A percentile compares a stretch with the other conserved stretches of the same genome.
Conservation (phyloP, 2,113 vertebrate genomes). For the Oncorhynchus tshawytscha region DNA sequence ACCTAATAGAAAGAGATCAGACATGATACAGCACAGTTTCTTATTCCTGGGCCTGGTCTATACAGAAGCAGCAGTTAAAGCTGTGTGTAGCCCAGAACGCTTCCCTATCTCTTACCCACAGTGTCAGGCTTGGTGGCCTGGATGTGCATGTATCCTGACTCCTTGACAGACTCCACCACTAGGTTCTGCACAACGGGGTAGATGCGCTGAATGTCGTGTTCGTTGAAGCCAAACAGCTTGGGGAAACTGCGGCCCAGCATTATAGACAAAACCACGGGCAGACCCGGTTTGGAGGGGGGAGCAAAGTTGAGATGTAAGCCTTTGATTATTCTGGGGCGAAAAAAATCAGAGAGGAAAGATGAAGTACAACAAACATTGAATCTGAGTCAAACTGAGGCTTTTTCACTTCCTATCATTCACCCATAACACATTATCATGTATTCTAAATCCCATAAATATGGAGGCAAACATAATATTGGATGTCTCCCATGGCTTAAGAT, state of each 20-base stretch:
- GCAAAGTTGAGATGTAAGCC: constrained; percentile 82
- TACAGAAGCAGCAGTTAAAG: not conserved
- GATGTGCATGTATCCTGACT: constrained; percentile 86
- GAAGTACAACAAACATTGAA: too few species aligned
- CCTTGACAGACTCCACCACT: constrained; percentile 63
- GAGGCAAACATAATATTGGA: too few species aligned
- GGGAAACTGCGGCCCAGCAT: constrained; percentile 77
- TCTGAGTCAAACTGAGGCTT: not conserved
- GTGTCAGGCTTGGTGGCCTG: constrained; percentile 90
- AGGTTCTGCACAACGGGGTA: constrained; percentile 77
- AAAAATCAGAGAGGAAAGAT: not conserved
- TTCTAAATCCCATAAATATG: too few species aligned
- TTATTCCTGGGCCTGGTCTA: not conserved
- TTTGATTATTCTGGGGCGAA: constrained; percentile 71
- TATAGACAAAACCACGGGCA: constrained; percentile 50
- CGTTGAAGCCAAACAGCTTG: constrained; percentile 77
- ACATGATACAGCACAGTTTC: not conserved
- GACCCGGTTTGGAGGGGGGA: constrained; percentile 22
- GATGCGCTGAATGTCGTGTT: constrained; percentile 62
- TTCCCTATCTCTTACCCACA: constrained; percentile 65
- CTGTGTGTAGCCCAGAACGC: not conserved
- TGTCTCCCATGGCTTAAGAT: too few species aligned
- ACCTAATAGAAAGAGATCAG: constrained; percentile 57
- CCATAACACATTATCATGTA: too few species aligned
- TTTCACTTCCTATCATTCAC: not conserved